Base-by-base conservation (phyloP, 2,797 vertebrate genomes). In the Sus cebifrons region DNA sequence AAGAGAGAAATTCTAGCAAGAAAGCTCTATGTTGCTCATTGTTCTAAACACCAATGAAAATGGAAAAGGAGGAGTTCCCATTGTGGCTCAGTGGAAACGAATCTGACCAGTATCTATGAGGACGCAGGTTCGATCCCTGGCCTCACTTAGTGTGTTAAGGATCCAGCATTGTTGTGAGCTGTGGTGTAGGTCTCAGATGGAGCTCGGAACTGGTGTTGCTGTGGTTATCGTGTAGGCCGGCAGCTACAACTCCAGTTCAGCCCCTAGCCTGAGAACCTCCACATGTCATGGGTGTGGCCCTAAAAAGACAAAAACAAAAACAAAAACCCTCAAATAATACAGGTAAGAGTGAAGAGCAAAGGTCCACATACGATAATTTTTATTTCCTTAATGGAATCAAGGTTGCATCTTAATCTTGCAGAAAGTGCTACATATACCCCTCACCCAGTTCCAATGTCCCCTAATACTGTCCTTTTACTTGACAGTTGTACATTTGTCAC, bases 301-400 rank as follows among this genome's bases (percentile, higher is more conserved):
- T 36, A 36, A 36, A 36, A 36, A 36, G 36, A 36, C 36, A 36
- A 36, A 36, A 36, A 36, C 36, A 36, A 36, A 36, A 36, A 3
- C 36, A 64, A 40, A 91, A 77, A 79, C 32, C 89, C 52, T 78
- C 25, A 32, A 58, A 86, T 17, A 18, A 81, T 52, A 54, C 1
- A 9, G 75, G 60, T 82, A 44, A 89, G 54, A 56, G 6, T 70
- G 36, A 96, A 81, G 62, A 85, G 18, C 52, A 44, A 64, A 56
- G n/a, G 89, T 68, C 58, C 86, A 16, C 20, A 21, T 27, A 73
- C 36, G 44, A 32, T 75, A 36, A 52, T 73, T 86, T 89, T 77
- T 29, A 6, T 67, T 86, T 90, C 67, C 58, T 25, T 83, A n/a
- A 44, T 75, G 54, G 58, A 85, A 91, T 92, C 73, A 75, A 75